A percentile compares a stretch with the other conserved stretches of the same genome.
phyloP scores from a whole-genome alignment of 2,797 vertebrate genomes.

The Scolopax rusticola region DNA sequence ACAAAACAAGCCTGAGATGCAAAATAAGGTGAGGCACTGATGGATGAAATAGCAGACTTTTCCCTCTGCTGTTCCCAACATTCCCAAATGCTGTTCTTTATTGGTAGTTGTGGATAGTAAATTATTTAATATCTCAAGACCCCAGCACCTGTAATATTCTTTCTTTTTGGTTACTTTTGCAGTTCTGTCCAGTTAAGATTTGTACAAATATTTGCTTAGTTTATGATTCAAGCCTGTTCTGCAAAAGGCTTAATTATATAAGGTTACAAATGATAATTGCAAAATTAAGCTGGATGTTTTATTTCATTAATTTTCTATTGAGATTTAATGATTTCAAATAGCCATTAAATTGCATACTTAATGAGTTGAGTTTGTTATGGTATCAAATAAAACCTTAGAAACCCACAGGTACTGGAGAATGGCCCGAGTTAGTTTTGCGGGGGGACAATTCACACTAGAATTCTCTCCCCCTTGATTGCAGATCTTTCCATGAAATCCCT shows the following conservation, averaged over 20 bases:
- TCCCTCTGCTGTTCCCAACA: no score
- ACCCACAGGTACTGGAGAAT: neutral
- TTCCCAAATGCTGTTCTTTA: constrained; percentile 1
- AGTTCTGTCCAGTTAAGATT: neutral
- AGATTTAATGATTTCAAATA: neutral
- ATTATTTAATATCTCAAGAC: neutral
- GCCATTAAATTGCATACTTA: neutral
- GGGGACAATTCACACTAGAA: neutral
- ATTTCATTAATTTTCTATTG: neutral
- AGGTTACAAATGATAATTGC: neutral
- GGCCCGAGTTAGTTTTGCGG: neutral
- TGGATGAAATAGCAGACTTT: neutral
- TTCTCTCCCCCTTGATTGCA: neutral
- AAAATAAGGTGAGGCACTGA: constrained; percentile 14
- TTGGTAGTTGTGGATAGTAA: neutral
- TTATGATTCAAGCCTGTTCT: constrained; percentile 1
- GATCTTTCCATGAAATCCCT: neutral
- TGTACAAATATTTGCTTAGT: neutral
- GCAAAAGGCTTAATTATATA: neutral
- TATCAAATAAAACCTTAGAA: neutral
- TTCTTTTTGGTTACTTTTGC: neutral
- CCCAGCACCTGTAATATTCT: neutral
- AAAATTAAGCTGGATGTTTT: neutral
- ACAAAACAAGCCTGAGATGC: neutral
- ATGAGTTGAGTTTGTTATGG: neutral